Percentiles rank a stretch among this genome's conserved stretches.
Evolutionary conservation across 2,797 vertebrate genomes (phyloP).

Genomic region (Propithecus deckenii): DNA sequence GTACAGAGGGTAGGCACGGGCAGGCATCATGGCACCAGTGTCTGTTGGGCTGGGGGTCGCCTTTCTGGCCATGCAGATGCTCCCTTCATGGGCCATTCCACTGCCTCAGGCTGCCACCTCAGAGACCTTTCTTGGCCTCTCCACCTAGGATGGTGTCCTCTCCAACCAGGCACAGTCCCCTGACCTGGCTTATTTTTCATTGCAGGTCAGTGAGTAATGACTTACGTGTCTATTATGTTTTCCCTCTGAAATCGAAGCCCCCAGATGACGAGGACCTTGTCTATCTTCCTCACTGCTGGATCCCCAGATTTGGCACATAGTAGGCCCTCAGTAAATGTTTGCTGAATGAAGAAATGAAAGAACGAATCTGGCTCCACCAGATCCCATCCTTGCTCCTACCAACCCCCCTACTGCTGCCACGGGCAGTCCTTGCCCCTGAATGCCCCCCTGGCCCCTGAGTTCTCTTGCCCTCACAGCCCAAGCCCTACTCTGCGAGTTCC

Average conservation of each 20-base stretch:
- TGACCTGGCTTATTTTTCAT: not conserved
- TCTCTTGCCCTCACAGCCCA: not conserved
- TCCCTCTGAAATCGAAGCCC: not conserved
- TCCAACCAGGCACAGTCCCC: not conserved
- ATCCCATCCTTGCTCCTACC: not conserved
- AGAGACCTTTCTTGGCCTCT: not conserved
- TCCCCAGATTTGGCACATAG: not conserved
- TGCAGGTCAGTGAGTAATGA: not conserved
- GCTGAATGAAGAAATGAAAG: not conserved
- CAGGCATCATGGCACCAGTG: not conserved
- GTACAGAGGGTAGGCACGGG: rapidly evolving
- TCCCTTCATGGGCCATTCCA: not conserved
- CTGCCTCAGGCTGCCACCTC: not conserved
- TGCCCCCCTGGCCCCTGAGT: not conserved
- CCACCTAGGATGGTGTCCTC: not conserved
- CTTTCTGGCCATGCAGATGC: not conserved
- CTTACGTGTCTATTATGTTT: not conserved
- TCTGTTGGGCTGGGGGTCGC: not conserved
- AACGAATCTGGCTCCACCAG: not conserved
- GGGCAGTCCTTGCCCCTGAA: not conserved
- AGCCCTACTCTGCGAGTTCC: not conserved
- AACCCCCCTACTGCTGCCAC: not conserved
- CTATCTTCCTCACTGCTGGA: not conserved
- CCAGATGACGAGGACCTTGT: not conserved
- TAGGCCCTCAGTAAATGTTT: not conserved